phyloP scores from a whole-genome alignment of 1,140 invertebrate genomes.

The Schlechtendalia chinensis region DNA sequence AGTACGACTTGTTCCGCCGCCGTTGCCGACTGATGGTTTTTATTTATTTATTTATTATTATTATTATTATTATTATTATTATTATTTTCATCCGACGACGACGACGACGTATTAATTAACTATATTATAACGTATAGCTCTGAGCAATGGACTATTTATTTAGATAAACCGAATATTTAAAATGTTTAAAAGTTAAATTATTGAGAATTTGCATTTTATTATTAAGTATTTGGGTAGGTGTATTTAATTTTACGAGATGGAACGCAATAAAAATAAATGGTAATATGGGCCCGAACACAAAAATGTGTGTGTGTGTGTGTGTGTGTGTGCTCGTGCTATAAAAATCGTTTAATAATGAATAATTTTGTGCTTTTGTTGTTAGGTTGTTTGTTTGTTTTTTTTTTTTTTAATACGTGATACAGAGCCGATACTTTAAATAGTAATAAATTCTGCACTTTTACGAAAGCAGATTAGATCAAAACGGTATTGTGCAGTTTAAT shows the following conservation, averaged over 20 bases:
- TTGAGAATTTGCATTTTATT: conserved; percentile 37
- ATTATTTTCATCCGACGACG: background rate
- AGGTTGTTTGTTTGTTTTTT: no score
- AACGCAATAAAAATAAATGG: conserved; percentile 22
- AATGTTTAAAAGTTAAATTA: background rate
- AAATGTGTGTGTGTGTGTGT: background rate
- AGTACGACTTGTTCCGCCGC: background rate
- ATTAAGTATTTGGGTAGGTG: conserved; percentile 3
- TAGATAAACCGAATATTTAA: conserved; percentile 35
- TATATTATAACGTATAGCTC: background rate
- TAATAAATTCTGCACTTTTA: conserved; percentile 32
- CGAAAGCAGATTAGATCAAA: conserved; percentile 21
- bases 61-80: no score
- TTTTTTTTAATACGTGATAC: background rate
- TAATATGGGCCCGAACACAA: conserved; percentile 1
- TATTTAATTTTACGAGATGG: conserved; percentile 33
- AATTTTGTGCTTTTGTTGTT: background rate
- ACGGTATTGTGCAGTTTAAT: background rate
- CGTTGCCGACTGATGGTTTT: background rate
- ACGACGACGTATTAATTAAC: conserved; percentile 41
- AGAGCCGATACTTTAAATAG: background rate
- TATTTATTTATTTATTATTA: no score
- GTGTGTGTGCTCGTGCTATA: background rate
- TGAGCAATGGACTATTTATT: conserved; percentile 21
- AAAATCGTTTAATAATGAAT: conserved; percentile 33